Evolutionary conservation across 1,140 invertebrate species (phyloP), one percentile per base, ranked within the genome.

Genomic region (Trichonephila clavipes): DNA sequence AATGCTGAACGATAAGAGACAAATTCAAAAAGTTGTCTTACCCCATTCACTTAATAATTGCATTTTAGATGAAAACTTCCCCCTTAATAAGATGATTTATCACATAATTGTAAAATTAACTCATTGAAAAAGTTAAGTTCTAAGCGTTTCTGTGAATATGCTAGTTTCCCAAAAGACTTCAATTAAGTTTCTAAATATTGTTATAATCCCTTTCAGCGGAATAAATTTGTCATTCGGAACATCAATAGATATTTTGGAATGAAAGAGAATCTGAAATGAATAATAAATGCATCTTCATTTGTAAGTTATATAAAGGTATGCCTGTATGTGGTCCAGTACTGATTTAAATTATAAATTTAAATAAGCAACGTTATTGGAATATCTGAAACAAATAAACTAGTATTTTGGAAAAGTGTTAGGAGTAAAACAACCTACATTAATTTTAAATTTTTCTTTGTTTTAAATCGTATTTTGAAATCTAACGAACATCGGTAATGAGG

Each of bases 301-400:
- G 72, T 28, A 16, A 18, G 16, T 34, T 77, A 24, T 21, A 18
- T 64, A 40, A 40, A 40, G 1, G 34, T 40, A 1, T 40, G 34
- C 3, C 2, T 40, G 34, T 40, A 64, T 64, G 21, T 21, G 62
- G 62, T 34, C 24, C 34, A 2, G 28, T 40, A 77, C 72, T 77
- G 72, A 77, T 77, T 77, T 77, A 77, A 77, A 77, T 77, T 77
- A 77, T 77, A 77, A 40, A 77, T 77, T 77, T 77, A 77, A 77
- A 77, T 77, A 77, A 77, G 72, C 72, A 77, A 18, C 72, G 40
- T 77, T 77, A 77, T 77, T 40, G 72, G 72, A 77, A 77, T 40
- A 77, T 77, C 72, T 77, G 72, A 40, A 77, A 77, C 72, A 77
- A 77, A 77, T 77, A 77, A 77, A 77, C 24, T 40, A 6, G 72